Evolutionary conservation across 35 echinoderm and acorn worm genomes (phyloP).

Genomic region (Anneissia japonica): DNA sequence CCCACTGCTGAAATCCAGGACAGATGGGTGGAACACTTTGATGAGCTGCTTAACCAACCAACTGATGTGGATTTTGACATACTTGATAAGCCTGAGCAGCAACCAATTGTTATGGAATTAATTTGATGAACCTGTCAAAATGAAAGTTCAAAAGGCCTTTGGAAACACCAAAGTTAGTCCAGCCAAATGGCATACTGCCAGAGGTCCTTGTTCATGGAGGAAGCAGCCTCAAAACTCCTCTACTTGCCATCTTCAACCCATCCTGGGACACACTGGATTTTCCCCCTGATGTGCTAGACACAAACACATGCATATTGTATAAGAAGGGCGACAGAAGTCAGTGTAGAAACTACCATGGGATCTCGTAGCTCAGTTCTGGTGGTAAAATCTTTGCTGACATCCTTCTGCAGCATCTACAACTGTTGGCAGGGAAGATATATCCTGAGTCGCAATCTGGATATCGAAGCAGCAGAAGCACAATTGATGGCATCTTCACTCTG

Average conservation of each 20-base stretch:
- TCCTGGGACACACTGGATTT: neutral
- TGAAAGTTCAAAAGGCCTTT: slow-evolving; percentile 2
- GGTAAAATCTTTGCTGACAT: slow-evolving; percentile 9
- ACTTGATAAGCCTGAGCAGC: slow-evolving; percentile 1
- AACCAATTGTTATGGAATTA: neutral
- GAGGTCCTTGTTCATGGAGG: slow-evolving; percentile 21
- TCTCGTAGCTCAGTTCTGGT: slow-evolving; percentile 4
- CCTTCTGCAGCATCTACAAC: neutral
- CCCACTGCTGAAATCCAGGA: neutral
- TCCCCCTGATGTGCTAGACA: slow-evolving; percentile 2
- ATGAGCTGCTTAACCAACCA: neutral
- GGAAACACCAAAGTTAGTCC: slow-evolving; percentile 9
- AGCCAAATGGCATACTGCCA: slow-evolving; percentile 13
- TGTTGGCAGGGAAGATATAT: slow-evolving; percentile 9
- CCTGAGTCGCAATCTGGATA: slow-evolving; percentile 22
- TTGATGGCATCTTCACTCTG: slow-evolving; percentile 17
- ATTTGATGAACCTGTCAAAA: slow-evolving; percentile 3
- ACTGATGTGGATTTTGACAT: slow-evolving; percentile 9
- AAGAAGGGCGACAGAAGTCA: slow-evolving; percentile 13
- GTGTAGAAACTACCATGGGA: slow-evolving; percentile 23
- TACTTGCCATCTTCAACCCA: neutral
- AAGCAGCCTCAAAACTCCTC: neutral
- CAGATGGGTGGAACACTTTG: slow-evolving; percentile 13
- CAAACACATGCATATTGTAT: slow-evolving; percentile 10
- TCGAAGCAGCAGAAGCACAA: slow-evolving; percentile 3